These are phyloP conservation scores for Prietella phreatophila DNA, from an alignment of 2,113 vertebrate species.

Conservation along the genomic window DNA sequence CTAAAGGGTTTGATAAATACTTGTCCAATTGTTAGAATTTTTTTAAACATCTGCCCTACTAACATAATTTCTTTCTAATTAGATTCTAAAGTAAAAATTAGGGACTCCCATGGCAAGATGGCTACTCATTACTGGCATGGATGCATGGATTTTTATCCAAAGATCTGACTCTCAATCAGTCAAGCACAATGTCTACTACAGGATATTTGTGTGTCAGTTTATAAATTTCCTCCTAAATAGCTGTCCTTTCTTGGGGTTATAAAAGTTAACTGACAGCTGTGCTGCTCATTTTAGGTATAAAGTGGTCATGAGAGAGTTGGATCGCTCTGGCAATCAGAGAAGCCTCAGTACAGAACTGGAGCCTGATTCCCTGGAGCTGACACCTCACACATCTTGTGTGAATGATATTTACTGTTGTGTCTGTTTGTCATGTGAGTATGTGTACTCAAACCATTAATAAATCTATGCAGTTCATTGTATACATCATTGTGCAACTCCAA, in stretches of 20 bases:
- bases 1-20: background rate
- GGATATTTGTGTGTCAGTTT: background rate
- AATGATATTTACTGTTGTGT: background rate
- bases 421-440: background rate
- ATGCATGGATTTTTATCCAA: constrained; percentile 53
- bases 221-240: background rate
- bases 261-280: constrained; percentile 17
- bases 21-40: background rate
- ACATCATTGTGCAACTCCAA: background rate
- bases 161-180: constrained; percentile 37
- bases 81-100: constrained; percentile 60
- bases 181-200: background rate
- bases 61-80: constrained; percentile 8
- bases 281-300: constrained; percentile 50
- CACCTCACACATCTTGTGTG: constrained; percentile 32
- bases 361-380: constrained; percentile 22
- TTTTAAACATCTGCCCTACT: background rate
- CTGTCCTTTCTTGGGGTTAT: background rate
- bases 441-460: background rate
- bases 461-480: background rate
- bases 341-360: constrained; percentile 34
- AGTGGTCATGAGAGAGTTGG: constrained; percentile 24
- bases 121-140: constrained; percentile 65
- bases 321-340: constrained; percentile 50
- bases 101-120: constrained; percentile 66